A percentile compares a stretch with the other conserved stretches of the same genome.
Conservation (phyloP, 2,113 vertebrate genomes). For the Daboia siamensis region DNA sequence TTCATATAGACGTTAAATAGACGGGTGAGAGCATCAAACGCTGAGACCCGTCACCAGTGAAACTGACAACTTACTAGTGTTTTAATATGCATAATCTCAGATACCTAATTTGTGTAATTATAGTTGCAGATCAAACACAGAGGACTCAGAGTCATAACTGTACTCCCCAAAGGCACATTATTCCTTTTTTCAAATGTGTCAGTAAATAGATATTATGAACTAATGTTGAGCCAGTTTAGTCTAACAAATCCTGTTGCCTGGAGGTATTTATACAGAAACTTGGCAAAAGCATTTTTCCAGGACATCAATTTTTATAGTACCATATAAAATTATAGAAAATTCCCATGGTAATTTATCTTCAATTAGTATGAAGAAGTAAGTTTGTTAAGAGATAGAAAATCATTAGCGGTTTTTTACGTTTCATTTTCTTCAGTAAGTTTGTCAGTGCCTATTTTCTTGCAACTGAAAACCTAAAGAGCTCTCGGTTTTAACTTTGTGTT, state of each 20-base stretch:
- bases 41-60: background rate
- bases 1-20: background rate
- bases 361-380: rapidly evolving
- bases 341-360: background rate
- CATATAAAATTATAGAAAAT: slow-evolving; percentile 5
- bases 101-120: background rate
- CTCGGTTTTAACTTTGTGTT: slow-evolving; percentile 39
- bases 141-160: background rate
- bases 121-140: background rate
- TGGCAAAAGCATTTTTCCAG: background rate
- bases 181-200: background rate
- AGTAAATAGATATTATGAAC: slow-evolving; percentile 5
- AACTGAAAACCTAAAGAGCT: slow-evolving; percentile 7
- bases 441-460: background rate
- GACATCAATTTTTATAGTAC: background rate
- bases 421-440: slow-evolving; percentile 14
- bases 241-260: slow-evolving; percentile 12
- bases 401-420: background rate
- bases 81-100: slow-evolving; percentile 6
- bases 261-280: slow-evolving; percentile 4
- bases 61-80: background rate
- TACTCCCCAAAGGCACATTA: background rate
- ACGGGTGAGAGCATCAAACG: background rate
- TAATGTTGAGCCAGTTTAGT: background rate
- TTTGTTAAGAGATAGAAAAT: slow-evolving; percentile 3